phyloP scores from a whole-genome alignment of 2,888 invertebrate species.

The Heteromurus nitidus region DNA sequence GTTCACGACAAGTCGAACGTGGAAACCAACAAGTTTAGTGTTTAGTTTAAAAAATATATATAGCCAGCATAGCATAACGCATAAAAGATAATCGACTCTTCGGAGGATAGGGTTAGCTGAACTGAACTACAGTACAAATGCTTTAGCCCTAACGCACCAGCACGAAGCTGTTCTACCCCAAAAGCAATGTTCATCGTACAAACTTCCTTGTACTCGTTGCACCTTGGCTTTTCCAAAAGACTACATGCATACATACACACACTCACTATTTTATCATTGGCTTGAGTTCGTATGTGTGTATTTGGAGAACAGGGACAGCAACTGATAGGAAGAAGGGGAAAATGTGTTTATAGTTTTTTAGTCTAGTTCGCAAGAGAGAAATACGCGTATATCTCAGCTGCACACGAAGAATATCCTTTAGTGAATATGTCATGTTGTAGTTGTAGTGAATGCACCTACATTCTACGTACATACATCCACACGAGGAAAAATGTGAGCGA shows the following conservation, averaged over 20 bases:
- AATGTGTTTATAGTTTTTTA: constrained; percentile 60
- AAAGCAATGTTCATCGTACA: background rate
- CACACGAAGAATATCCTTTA: too few species aligned
- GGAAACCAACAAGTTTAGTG: background rate
- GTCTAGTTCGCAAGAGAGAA: constrained; percentile 49
- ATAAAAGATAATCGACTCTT: background rate
- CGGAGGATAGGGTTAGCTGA: too few species aligned
- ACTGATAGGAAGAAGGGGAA: constrained; percentile 11
- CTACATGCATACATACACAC: too few species aligned
- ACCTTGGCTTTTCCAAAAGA: too few species aligned
- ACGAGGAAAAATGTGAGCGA: constrained; percentile 22
- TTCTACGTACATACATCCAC: too few species aligned
- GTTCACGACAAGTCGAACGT: background rate
- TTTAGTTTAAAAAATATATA: background rate
- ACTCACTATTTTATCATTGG: too few species aligned
- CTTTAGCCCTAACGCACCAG: background rate
- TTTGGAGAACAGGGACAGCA: background rate
- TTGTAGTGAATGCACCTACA: too few species aligned
- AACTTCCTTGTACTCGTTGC: background rate
- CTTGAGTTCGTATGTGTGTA: too few species aligned
- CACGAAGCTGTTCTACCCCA: background rate
- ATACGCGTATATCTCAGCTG: constrained; percentile 49
- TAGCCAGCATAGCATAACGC: background rate
- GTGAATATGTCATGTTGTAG: too few species aligned
- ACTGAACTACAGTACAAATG: too few species aligned